Evolutionary conservation across 2,888 invertebrate genomes (phyloP), one percentile per base, ranked within the genome.

Genomic region (Adelphocoris suturalis): DNA sequence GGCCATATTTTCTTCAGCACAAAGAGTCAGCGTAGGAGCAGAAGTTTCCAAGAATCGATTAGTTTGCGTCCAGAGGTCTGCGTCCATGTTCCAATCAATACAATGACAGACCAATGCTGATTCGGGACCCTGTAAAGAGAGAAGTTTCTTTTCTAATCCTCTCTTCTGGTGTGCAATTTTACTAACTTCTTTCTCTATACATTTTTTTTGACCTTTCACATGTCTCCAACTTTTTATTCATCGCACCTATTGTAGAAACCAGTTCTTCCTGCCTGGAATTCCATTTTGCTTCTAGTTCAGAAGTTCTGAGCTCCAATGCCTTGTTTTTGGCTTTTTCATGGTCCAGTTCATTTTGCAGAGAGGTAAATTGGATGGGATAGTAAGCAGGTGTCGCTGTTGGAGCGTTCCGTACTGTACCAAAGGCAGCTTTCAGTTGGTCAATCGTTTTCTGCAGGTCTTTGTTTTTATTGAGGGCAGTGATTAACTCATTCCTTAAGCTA

Each of bases 361-460:
- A 7, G 5, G 14, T 16, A 13, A 27, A 4, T 9, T 52, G 82
- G 23, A 52, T 27, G 9, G 78, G 78, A 11, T 46, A 4, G 19
- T 46, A 46, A n/a, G 47, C 5, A 37, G 47, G 52, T 11, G 37
- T 28, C 0, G 80, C 1, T 3, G 46, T 13, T 11, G 48, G n/a
- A 4, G 16, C 12, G 27, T 47, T 82, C 52, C 82, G 46, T 14
- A 11, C 47, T 11, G 82, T 11, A 23, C 19, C 27, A 27, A 82
- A 19, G 23, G 52, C 55, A 52, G 48, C 52, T 52, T 82, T 82
- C 5, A 82, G 13, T 52, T 82, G 82, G 12, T 82, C 82, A 9
- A 82, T 52, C 0, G 82, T 82, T 27, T 82, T 82, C 47, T 82
- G 82, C 7, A 82, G 52, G 14, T 82, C 82, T 27, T 82, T 82